A percentile compares a stretch with the other conserved stretches of the same genome.
Evolutionary conservation across 2,888 invertebrate genomes (phyloP).

Genomic region (Pterostichus niger): DNA sequence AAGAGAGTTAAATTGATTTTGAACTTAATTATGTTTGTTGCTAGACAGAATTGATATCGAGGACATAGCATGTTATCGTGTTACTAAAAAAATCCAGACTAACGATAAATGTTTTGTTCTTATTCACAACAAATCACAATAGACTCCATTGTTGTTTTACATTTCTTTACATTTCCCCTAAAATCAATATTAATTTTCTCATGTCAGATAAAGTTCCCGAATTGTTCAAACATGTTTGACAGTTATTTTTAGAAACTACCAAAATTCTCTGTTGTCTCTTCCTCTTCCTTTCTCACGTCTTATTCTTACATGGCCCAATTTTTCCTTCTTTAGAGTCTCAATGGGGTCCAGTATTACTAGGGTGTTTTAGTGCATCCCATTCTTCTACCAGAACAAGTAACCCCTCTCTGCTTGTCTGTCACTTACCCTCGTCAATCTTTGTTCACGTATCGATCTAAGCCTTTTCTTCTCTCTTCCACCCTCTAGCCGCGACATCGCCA

Average conservation of each 20-base stretch:
- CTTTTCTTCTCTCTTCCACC: conserved; percentile 15
- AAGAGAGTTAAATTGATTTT: too few relatives aligned
- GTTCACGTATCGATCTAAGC: conserved; percentile 60
- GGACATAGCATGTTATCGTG: too few relatives aligned
- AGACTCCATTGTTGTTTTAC: background rate
- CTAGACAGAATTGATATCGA: too few relatives aligned
- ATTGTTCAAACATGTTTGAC: conserved; percentile 34
- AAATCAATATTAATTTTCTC: background rate
- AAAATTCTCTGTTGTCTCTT: background rate
- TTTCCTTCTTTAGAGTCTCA: conserved; percentile 32
- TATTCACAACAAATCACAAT: too few relatives aligned
- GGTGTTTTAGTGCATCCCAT: conserved; percentile 37
- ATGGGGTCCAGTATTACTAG: conserved; percentile 24
- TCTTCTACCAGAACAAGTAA: conserved; percentile 13
- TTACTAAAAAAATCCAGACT: too few relatives aligned
- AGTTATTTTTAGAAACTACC: conserved; percentile 27
- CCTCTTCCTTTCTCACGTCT: conserved; percentile 7
- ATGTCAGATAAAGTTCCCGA: conserved; percentile 3
- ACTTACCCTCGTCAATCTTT: conserved; percentile 65
- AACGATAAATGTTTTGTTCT: too few relatives aligned
- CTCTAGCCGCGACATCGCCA: conserved; percentile 40
- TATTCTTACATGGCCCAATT: conserved; percentile 8
- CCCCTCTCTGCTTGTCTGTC: conserved; percentile 24
- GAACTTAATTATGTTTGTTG: too few relatives aligned
- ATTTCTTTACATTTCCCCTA: background rate